phyloP scores from a whole-genome alignment of 2,797 vertebrate species.

The Tapirus indicus region DNA sequence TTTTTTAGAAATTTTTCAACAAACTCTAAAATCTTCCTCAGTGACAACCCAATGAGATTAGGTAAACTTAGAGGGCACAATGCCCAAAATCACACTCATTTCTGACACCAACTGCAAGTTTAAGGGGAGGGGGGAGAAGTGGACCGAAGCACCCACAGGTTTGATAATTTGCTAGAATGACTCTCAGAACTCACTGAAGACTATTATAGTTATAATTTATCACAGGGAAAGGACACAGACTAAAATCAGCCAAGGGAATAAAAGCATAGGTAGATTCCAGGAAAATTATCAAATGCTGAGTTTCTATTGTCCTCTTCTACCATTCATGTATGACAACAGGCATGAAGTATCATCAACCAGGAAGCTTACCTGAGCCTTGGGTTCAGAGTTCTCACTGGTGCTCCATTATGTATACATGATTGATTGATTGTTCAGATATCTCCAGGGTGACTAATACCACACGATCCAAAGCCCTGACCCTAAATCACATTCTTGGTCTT shows the following conservation, averaged over 20 bases:
- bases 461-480: background rate
- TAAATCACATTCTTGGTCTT: background rate
- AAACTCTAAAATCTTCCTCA: background rate
- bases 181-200: background rate
- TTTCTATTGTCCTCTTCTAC: background rate
- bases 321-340: background rate
- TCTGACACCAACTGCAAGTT: background rate
- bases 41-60: background rate
- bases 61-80: background rate
- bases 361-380: background rate
- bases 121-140: background rate
- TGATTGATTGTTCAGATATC: background rate
- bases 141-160: background rate
- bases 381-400: background rate
- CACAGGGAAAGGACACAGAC: background rate
- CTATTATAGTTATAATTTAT: background rate
- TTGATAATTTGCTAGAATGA: background rate
- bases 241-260: background rate
- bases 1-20: background rate
- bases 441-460: background rate
- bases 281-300: background rate
- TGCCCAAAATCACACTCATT: background rate
- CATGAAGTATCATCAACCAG: background rate
- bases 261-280: background rate
- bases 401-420: background rate